Evolutionary conservation across 2,113 vertebrate species (phyloP), one percentile per base, ranked within the genome.

Genomic region (Bombycilla garrulus): DNA sequence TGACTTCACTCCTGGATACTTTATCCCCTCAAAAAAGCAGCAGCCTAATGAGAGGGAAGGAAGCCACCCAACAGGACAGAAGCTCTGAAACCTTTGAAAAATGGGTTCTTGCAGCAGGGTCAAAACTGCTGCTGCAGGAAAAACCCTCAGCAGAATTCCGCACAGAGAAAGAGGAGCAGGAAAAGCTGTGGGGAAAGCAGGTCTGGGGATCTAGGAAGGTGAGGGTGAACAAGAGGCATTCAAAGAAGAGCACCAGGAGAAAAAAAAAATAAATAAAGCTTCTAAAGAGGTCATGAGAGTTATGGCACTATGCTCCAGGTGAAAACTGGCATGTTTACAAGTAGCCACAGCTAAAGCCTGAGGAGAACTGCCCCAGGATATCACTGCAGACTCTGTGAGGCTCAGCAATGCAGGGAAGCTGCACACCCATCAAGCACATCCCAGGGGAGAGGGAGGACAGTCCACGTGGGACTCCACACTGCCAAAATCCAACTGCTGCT

Each of bases 401-500:
- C n/a, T 3, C 51, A 69, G 14, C 24, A 36, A 64, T 12, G 33
- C 50, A 38, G 79, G 40, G 18, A 88, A 56, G 51, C n/a, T 53
- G 33, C 31, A 57, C 9, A 4, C 5, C 18, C 72, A 72, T 42
- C 11, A 42, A 64, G 35, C 15, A 83, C 22, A 64, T 15, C 26
- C 78, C 47, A 78, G 66, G 16, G 40, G 81, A 65, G 22, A 35
- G 7, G 7, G 15, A 81, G 35, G 29, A 81, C 23, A 86, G 56
- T 29, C 36, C 61, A n/a, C 0, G 0, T 40, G 53, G 71, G 71
- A 62, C 53, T 53, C 44, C 47, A 36, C 3, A 8, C 8, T 38
- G 65, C 31, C 47, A 35, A 40, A 90, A 45, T 29, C 69, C 42
- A 56, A 5, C 6, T 21, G 48, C 77, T 44, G 18, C 50, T 15